Evolutionary conservation across 2,797 vertebrate species (phyloP).

Genomic region (Synanceia verrucosa): DNA sequence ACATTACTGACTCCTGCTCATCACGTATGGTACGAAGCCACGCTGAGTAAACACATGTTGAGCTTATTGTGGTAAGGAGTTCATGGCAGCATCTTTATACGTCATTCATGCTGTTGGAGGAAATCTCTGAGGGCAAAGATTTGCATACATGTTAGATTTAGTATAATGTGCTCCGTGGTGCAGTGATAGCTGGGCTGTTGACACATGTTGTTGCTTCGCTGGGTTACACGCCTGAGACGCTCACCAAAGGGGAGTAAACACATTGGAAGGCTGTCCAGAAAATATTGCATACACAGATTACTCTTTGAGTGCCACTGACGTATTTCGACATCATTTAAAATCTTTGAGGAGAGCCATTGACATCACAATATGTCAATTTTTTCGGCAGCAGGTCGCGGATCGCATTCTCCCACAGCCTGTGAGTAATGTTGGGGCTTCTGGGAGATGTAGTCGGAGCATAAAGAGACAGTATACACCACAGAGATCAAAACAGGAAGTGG

Average conservation of each 20-base stretch:
- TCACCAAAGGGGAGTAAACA: neutral
- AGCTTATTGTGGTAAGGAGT: neutral
- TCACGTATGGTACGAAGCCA: constrained; percentile 1
- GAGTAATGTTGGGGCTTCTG: too few species aligned
- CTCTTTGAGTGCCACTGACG: too few species aligned
- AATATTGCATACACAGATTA: neutral
- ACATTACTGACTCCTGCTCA: neutral
- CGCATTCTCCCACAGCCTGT: too few species aligned
- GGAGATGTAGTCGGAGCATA: too few species aligned
- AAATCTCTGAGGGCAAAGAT: neutral
- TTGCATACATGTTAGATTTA: constrained; percentile 12
- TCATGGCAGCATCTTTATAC: neutral
- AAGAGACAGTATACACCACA: too few species aligned
- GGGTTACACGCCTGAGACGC: constrained; percentile 9
- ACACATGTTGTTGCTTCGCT: constrained; percentile 1
- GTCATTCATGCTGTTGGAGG: neutral
- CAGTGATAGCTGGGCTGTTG: constrained; percentile 15
- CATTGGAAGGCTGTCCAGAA: neutral
- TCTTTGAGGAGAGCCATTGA: too few species aligned
- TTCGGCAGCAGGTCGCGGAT: too few species aligned
- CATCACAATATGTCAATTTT: too few species aligned
- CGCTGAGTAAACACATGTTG: neutral
- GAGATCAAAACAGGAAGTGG: too few species aligned
- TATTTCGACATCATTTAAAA: too few species aligned
- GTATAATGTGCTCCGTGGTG: neutral